These are phyloP conservation scores for Calliphora vomitoria DNA, from an alignment of 2,888 invertebrate species.

Conservation along the genomic window DNA sequence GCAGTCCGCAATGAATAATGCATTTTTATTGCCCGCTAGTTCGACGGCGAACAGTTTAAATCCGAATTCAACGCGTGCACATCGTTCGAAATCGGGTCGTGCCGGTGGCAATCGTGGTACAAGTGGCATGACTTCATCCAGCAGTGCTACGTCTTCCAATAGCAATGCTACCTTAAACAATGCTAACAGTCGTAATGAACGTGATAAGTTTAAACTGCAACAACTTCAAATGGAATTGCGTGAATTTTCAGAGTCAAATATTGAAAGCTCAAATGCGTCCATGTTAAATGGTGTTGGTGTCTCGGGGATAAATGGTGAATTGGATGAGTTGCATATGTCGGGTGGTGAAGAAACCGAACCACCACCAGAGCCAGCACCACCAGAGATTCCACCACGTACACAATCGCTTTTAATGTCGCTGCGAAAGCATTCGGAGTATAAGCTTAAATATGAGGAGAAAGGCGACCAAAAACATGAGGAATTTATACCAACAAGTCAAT, in stretches of 20 bases:
- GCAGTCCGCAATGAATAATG: conserved; percentile 77
- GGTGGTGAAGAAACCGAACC: conserved; percentile 86
- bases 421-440: conserved; percentile 84
- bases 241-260: conserved; percentile 76
- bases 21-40: conserved; percentile 77
- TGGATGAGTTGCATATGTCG: conserved; percentile 70
- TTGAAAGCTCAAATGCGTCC: conserved; percentile 71
- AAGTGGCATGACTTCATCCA: conserved; percentile 87
- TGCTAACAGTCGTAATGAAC: conserved; percentile 77
- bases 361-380: conserved; percentile 94
- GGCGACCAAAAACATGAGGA: conserved; percentile 85
- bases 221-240: conserved; percentile 79
- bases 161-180: conserved; percentile 75
- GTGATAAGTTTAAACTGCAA: conserved; percentile 79
- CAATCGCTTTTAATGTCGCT: conserved; percentile 89
- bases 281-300: conserved; percentile 57
- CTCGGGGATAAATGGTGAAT: conserved; percentile 80
- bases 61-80: conserved; percentile 80
- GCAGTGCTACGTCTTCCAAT: conserved; percentile 83
- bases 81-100: conserved; percentile 81
- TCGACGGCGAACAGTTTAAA: conserved; percentile 67
- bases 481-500: conserved; percentile 83
- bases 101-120: conserved; percentile 79
- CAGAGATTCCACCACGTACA: conserved; percentile 93
- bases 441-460: conserved; percentile 84